Percentiles rank a stretch among this genome's conserved stretches.
Conservation (phyloP, 2,113 vertebrate species). For the Poeciliopsis prolifica region DNA sequence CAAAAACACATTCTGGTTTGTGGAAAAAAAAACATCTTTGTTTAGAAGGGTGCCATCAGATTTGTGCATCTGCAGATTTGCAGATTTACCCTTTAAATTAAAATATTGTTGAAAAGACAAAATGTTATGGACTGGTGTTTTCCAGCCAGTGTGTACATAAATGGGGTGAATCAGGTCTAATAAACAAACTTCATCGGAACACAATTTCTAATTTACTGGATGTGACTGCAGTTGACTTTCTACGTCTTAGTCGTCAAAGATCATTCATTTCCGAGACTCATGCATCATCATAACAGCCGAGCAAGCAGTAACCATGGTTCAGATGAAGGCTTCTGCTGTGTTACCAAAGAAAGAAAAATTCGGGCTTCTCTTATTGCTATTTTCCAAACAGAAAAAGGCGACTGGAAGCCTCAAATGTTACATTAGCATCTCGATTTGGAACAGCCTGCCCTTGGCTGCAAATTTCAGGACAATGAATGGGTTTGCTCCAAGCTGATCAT, state of each 20-base stretch:
- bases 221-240: background rate
- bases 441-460: slow-evolving; percentile 30
- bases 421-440: slow-evolving; percentile 57
- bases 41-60: too few relatives aligned
- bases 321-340: slow-evolving; percentile 46
- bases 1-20: too few relatives aligned
- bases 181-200: background rate
- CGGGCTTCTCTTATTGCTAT: slow-evolving; percentile 53
- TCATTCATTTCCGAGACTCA: slow-evolving; percentile 34
- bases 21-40: too few relatives aligned
- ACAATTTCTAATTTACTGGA: background rate
- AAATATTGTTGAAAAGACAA: too few relatives aligned
- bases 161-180: too few relatives aligned
- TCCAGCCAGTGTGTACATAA: too few relatives aligned
- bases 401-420: slow-evolving; percentile 32
- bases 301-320: background rate
- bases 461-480: slow-evolving; percentile 50
- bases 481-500: slow-evolving; percentile 36
- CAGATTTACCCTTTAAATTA: too few relatives aligned
- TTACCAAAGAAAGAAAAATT: slow-evolving; percentile 45
- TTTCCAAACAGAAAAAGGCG: slow-evolving; percentile 39
- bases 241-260: background rate
- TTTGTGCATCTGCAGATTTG: too few relatives aligned
- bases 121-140: too few relatives aligned
- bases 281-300: slow-evolving; percentile 20